Evolutionary conservation across 1,140 invertebrate genomes (phyloP).

Genomic region (Drosophila orosa): DNA sequence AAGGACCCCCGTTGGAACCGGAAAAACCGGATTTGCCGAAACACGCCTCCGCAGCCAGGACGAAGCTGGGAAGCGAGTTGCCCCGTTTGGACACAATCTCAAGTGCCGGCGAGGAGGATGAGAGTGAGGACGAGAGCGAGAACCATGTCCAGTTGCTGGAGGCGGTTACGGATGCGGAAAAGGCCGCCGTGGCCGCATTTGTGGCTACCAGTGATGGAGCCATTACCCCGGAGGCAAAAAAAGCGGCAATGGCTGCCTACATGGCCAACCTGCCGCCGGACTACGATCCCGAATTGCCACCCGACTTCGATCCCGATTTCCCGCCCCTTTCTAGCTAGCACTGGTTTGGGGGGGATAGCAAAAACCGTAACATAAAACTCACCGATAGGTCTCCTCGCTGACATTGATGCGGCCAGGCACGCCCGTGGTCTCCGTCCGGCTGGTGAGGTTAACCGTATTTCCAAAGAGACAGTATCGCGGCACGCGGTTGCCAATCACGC

Average conservation of each 20-base stretch:
- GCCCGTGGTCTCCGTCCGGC: constrained; percentile 97
- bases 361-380: constrained; percentile 68
- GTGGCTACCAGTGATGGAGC: constrained; percentile 55
- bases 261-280: constrained; percentile 36
- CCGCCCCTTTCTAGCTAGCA: constrained; percentile 17
- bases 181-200: constrained; percentile 67
- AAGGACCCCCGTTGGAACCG: constrained; percentile 29
- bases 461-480: constrained; percentile 99
- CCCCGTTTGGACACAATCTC: constrained; percentile 64
- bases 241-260: constrained; percentile 61
- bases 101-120: constrained; percentile 38
- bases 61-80: constrained; percentile 30
- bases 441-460: constrained; percentile 98
- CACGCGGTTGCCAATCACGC: constrained; percentile 98
- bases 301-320: constrained; percentile 35
- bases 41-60: neutral
- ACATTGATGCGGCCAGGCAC: constrained; percentile 96
- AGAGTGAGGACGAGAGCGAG: constrained; percentile 70
- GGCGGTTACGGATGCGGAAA: constrained; percentile 69
- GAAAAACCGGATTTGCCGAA: constrained; percentile 9
- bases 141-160: constrained; percentile 62
- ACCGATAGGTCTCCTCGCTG: constrained; percentile 97
- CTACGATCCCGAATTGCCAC: constrained; percentile 22
- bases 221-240: constrained; percentile 55
- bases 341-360: constrained; percentile 15